Percentiles rank a stretch among this genome's conserved stretches.
Conservation (phyloP, 1,140 invertebrate species). For the Cotesia chilonis region DNA sequence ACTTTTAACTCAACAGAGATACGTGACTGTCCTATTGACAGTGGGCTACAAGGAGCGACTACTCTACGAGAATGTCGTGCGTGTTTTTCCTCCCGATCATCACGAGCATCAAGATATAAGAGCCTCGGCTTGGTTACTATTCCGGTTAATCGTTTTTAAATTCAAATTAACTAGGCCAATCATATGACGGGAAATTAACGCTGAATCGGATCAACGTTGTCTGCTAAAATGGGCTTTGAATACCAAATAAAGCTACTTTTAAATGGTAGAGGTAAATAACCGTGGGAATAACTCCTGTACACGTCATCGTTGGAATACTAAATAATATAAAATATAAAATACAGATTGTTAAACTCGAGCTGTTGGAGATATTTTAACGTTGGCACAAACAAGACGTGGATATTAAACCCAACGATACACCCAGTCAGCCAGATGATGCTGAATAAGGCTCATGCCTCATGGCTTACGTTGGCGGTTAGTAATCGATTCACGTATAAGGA, state of each 20-base stretch:
- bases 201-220: no score
- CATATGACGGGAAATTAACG: no score
- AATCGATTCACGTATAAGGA: no score
- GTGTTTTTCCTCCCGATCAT: constrained; percentile 2
- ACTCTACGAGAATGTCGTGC: constrained; percentile 17
- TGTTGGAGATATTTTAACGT: no score
- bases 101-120: background rate
- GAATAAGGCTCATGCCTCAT: no score
- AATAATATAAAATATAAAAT: constrained; percentile 40
- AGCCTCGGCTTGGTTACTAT: background rate
- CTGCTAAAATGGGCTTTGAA: background rate
- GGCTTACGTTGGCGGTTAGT: no score
- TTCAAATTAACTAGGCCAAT: no score
- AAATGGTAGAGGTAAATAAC: constrained; percentile 58
- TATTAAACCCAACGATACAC: no score
- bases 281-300: constrained; percentile 60
- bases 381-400: no score
- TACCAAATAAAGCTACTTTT: constrained; percentile 39
- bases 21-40: constrained; percentile 32
- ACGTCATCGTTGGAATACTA: constrained; percentile 57
- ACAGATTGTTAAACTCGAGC: no score
- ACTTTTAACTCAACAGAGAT: background rate
- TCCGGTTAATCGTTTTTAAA: no score
- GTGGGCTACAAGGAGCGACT: constrained; percentile 7
- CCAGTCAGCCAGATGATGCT: no score